Conservation (phyloP, 1,140 invertebrate genomes). For the Leptinotarsa texana region DNA sequence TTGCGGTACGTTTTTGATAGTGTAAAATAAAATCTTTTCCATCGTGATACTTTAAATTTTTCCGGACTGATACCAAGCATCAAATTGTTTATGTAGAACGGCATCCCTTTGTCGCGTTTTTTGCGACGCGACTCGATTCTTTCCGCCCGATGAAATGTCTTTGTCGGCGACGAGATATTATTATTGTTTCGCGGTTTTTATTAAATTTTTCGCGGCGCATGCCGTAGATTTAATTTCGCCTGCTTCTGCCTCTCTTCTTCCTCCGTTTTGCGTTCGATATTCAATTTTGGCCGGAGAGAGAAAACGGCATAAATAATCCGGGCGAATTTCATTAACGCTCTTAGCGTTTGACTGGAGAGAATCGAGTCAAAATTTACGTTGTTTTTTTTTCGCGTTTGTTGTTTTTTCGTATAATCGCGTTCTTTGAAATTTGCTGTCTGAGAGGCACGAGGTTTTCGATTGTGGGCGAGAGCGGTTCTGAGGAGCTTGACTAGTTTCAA, state of each 20-base stretch:
- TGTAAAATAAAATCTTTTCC: too few species aligned
- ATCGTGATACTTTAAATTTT: too few species aligned
- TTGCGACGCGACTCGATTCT: neutral
- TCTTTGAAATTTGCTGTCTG: neutral
- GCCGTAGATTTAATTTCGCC: neutral
- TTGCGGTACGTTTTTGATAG: too few species aligned
- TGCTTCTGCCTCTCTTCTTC: neutral
- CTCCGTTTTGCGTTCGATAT: neutral
- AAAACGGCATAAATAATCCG: slow-evolving; percentile 11
- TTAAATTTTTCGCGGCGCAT: neutral
- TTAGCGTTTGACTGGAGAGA: neutral
- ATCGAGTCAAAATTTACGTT: neutral
- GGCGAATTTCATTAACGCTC: slow-evolving; percentile 11
- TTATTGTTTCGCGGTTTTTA: slow-evolving; percentile 13
- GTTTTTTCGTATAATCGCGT: neutral
- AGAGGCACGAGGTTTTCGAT: neutral
- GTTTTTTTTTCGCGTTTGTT: neutral
- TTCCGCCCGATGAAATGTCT: neutral
- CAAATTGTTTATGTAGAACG: too few species aligned
- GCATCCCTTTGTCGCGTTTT: too few species aligned
- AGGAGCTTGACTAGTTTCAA: too few species aligned
- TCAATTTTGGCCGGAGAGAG: neutral
- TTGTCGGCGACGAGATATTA: neutral
- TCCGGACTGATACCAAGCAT: too few species aligned
- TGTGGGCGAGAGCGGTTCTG: neutral